Conservation (phyloP, 2,113 vertebrate genomes). For the Microcebus lehilahytsara region DNA sequence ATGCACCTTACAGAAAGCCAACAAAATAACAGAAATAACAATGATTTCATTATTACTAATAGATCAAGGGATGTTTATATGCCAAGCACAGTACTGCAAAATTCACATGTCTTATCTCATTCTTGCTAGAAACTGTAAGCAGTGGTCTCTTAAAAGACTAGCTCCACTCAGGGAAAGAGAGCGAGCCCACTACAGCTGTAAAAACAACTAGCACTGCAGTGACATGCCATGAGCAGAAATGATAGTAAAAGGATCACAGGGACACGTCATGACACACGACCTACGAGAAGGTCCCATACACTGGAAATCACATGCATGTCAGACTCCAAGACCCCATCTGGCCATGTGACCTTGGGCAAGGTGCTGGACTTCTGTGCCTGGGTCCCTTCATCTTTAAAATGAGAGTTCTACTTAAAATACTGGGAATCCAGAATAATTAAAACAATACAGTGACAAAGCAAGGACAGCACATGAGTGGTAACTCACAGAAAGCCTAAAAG, state of each 20-base stretch:
- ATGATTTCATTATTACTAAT: background rate
- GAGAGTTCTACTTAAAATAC: background rate
- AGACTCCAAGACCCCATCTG: background rate
- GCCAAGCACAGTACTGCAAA: background rate
- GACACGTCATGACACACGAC: background rate
- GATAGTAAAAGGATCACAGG: background rate
- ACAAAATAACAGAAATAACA: background rate
- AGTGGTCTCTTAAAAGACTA: background rate
- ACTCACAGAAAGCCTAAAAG: background rate
- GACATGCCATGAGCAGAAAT: background rate
- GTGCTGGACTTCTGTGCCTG: background rate
- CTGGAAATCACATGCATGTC: background rate
- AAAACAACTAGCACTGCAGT: background rate
- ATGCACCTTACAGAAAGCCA: background rate
- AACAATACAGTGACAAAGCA: background rate
- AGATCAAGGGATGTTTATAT: background rate
- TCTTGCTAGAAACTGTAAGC: background rate
- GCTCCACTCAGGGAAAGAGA: background rate
- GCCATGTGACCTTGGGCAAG: background rate
- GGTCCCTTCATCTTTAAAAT: background rate
- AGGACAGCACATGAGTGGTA: background rate
- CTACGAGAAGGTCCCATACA: rapidly evolving
- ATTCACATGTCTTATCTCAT: background rate
- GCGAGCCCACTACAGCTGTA: background rate
- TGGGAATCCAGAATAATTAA: background rate